phyloP scores from a whole-genome alignment of 2,113 vertebrate species.

The Xerus inauris region DNA sequence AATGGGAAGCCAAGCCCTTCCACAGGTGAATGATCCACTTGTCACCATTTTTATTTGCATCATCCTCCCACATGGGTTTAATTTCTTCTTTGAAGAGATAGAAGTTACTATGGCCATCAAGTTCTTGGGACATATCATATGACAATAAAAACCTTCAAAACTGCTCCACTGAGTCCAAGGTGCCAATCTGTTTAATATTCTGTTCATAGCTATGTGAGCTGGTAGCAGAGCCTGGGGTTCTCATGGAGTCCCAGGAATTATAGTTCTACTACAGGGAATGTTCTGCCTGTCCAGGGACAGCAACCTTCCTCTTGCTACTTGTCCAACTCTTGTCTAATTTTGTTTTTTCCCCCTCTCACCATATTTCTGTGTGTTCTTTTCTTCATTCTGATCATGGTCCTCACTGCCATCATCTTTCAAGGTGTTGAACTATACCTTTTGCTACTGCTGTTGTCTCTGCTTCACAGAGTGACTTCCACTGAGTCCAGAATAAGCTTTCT shows the following conservation, averaged over 20 bases:
- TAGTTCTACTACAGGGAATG: slow-evolving; percentile 89
- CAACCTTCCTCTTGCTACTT: slow-evolving; percentile 85
- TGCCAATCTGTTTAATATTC: slow-evolving; percentile 89
- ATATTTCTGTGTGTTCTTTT: slow-evolving; percentile 89
- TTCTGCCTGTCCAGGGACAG: slow-evolving; percentile 86
- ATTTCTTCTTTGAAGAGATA: not conserved
- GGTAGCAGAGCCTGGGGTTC: slow-evolving; percentile 87
- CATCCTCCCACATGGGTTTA: slow-evolving; percentile 78
- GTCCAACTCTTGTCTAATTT: slow-evolving; percentile 84
- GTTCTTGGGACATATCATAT: not conserved
- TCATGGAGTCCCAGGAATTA: slow-evolving; percentile 87
- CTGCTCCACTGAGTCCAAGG: slow-evolving; percentile 86
- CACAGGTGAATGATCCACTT: slow-evolving; percentile 89
- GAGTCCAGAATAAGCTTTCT: not conserved
- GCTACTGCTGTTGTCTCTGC: not conserved
- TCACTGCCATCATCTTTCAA: slow-evolving; percentile 89
- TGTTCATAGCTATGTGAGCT: slow-evolving; percentile 88
- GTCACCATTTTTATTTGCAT: slow-evolving; percentile 89
- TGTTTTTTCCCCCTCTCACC: slow-evolving; percentile 88
- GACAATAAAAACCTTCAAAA: not conserved
- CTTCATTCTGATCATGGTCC: slow-evolving; percentile 88
- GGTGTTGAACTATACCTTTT: not conserved
- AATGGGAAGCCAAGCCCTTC: slow-evolving; percentile 87
- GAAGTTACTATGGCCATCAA: not conserved
- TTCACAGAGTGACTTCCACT: not conserved